Percentiles rank a stretch among this genome's conserved stretches.
Evolutionary conservation across 1,140 invertebrate genomes (phyloP).

Genomic region (Anastrepha obliqua): DNA sequence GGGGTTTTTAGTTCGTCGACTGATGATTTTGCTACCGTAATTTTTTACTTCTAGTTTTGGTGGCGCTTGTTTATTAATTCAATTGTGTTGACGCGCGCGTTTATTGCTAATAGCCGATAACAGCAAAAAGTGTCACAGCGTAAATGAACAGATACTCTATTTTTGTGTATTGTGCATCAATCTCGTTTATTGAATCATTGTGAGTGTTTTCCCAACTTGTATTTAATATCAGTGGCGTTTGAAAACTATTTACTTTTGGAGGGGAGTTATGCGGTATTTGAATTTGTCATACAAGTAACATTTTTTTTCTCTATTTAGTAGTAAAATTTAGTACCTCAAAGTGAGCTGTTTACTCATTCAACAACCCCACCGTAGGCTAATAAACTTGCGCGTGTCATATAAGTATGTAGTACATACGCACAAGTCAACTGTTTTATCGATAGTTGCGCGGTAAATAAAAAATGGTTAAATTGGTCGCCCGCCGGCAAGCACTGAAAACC

Average conservation of each 20-base stretch:
- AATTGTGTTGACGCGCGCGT: conserved; percentile 2
- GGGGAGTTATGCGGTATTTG: too few species aligned
- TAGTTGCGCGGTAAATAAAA: too few species aligned
- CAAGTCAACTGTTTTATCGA: too few species aligned
- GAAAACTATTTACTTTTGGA: neutral
- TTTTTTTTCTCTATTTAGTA: too few species aligned
- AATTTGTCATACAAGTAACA: too few species aligned
- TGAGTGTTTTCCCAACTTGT: neutral
- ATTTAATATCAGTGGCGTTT: neutral
- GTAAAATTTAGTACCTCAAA: too few species aligned
- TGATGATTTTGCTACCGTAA: neutral
- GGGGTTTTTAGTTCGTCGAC: conserved; percentile 31
- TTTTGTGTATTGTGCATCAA: neutral
- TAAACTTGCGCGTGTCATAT: too few species aligned
- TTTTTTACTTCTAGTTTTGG: conserved; percentile 8
- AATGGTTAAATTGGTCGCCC: too few species aligned
- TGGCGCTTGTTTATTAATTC: conserved; percentile 39
- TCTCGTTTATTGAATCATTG: neutral
- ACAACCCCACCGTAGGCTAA: too few species aligned
- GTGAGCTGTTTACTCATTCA: too few species aligned
- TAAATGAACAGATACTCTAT: neutral
- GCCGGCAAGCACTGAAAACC: too few species aligned
- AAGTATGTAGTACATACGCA: too few species aligned
- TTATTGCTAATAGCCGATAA: conserved; percentile 2
- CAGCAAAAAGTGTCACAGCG: neutral